Evolutionary conservation across 2,888 invertebrate genomes (phyloP).

Genomic region (Helleia helle): DNA sequence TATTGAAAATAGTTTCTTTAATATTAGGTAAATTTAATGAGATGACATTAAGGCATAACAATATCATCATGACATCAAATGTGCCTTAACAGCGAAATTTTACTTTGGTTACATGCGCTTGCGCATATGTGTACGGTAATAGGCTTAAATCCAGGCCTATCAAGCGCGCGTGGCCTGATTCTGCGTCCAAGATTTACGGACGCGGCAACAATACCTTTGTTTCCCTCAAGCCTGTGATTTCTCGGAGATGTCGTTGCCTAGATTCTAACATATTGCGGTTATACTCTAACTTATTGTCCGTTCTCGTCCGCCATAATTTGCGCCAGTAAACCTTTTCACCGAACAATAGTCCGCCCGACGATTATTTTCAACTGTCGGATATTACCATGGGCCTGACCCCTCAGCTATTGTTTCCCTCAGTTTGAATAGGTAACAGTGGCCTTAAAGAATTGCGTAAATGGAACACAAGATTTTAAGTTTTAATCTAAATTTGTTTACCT

Average conservation of each 20-base stretch:
- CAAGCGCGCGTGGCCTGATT: conserved; percentile 11
- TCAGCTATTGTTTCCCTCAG: conserved; percentile 56
- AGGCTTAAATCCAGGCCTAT: conserved; percentile 9
- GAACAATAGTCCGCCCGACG: conserved; percentile 40
- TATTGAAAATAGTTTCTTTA: no score
- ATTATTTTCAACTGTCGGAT: conserved; percentile 48
- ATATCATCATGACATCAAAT: no score
- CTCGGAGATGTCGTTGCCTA: background rate
- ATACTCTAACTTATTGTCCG: conserved; percentile 12
- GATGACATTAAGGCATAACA: no score
- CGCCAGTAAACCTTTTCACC: conserved; percentile 41
- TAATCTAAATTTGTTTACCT: no score
- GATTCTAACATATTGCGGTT: conserved; percentile 3
- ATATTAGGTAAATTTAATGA: no score
- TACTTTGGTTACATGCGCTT: background rate
- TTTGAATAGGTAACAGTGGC: conserved; percentile 58
- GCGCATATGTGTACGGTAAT: background rate
- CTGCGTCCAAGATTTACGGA: conserved; percentile 14
- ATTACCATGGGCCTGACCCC: conserved; percentile 56
- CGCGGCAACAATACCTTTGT: conserved; percentile 11
- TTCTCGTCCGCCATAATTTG: conserved; percentile 25
- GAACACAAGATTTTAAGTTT: conserved; percentile 30
- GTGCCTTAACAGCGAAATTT: no score
- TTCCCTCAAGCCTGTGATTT: conserved; percentile 1
- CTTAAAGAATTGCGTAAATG: conserved; percentile 55